Evolutionary conservation across 2,113 vertebrate species (phyloP).

Genomic region (Azemiops feae): DNA sequence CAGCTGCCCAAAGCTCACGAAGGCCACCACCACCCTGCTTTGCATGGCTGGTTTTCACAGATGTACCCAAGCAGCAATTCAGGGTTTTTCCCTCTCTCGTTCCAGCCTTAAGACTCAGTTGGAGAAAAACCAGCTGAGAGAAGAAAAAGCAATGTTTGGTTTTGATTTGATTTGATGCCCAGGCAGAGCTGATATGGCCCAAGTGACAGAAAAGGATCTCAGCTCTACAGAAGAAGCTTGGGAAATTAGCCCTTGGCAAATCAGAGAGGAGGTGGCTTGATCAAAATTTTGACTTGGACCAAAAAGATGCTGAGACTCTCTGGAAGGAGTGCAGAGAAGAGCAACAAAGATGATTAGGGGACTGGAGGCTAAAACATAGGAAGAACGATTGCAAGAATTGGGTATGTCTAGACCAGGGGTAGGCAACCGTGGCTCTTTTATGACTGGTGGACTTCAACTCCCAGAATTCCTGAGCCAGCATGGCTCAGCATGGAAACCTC

Average conservation of each 20-base stretch:
- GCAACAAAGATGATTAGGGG: background rate
- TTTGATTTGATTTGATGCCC: background rate
- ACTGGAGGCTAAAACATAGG: background rate
- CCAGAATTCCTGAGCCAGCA: too few species aligned
- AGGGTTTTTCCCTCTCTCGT: background rate
- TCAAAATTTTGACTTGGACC: background rate
- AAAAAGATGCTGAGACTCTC: background rate
- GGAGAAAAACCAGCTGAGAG: background rate
- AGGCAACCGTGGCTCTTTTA: too few species aligned
- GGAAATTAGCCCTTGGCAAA: background rate
- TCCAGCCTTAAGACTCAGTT: background rate
- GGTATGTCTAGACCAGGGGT: too few species aligned
- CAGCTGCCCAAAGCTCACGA: background rate
- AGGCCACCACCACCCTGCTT: background rate
- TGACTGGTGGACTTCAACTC: too few species aligned
- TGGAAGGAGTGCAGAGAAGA: background rate
- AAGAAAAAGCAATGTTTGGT: background rate
- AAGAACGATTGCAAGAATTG: background rate
- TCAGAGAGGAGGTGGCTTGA: background rate
- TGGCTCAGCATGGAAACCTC: too few species aligned
- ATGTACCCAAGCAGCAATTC: background rate
- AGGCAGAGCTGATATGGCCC: background rate
- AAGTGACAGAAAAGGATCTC: background rate
- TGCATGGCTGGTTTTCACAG: background rate
- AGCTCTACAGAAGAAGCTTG: too few species aligned